A percentile compares a stretch with the other conserved stretches of the same genome.
Conservation (phyloP, 2,797 vertebrate species). For the Microctenopoma stevenorrisi region DNA sequence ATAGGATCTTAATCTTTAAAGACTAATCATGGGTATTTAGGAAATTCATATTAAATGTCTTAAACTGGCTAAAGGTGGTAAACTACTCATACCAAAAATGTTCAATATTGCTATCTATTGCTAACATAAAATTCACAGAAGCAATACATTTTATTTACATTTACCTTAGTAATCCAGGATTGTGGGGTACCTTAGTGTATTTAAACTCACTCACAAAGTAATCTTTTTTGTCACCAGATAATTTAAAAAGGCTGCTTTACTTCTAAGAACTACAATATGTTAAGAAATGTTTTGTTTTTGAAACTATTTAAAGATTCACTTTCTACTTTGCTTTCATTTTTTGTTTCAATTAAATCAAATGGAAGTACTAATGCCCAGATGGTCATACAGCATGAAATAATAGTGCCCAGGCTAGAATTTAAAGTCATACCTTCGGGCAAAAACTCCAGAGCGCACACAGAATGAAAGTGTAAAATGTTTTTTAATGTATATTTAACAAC, state of each 20-base stretch:
- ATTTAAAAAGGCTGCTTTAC: constrained; percentile 37
- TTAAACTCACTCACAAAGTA: constrained; percentile 21
- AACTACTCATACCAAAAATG: constrained; percentile 20
- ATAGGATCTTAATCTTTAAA: constrained; percentile 28
- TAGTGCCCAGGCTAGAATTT: constrained; percentile 89
- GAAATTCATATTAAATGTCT: constrained; percentile 28
- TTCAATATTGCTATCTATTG: constrained; percentile 8
- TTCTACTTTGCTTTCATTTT: constrained; percentile 78
- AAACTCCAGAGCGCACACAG: constrained; percentile 89
- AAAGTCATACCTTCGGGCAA: constrained; percentile 95
- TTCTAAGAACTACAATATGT: constrained; percentile 57
- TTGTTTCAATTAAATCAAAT: constrained; percentile 81
- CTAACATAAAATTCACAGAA: constrained; percentile 2
- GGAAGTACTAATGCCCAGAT: constrained; percentile 84
- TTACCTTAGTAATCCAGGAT: constrained; percentile 9
- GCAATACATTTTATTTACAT: constrained; percentile 12
- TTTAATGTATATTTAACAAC: constrained; percentile 99
- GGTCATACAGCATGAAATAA: constrained; percentile 85
- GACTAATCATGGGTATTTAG: constrained; percentile 7
- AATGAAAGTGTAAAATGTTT: constrained; percentile 99
- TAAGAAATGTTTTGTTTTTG: constrained; percentile 53
- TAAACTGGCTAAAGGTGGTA: constrained; percentile 13
- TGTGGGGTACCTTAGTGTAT: constrained; percentile 15
- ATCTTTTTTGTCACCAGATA: constrained; percentile 49
- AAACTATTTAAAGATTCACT: constrained; percentile 78